Evolutionary conservation across 2,113 vertebrate genomes (phyloP).

Genomic region (Actinemys pallida): DNA sequence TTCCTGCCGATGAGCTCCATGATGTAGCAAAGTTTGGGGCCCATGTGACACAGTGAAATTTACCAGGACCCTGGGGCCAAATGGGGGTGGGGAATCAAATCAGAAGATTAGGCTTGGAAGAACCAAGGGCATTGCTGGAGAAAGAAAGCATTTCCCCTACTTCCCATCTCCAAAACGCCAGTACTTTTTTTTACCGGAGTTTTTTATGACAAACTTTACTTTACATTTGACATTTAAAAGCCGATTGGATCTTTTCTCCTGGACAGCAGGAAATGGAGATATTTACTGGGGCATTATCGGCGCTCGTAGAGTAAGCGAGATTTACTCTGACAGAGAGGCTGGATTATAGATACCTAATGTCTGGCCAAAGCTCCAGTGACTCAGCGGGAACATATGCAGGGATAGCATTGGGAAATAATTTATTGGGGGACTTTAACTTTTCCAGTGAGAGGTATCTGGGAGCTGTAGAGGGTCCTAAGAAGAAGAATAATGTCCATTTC

Average conservation of each 20-base stretch:
- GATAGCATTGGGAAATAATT: not conserved
- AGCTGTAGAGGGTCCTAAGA: not conserved
- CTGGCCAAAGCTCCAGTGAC: not conserved
- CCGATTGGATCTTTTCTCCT: conserved; percentile 67
- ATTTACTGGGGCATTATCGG: conserved; percentile 70
- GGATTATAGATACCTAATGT: not conserved
- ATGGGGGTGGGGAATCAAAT: not conserved
- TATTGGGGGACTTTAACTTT: not conserved
- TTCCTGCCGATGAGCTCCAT: not conserved
- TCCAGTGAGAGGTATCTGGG: not conserved
- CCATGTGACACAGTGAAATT: not conserved
- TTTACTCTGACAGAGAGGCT: conserved; percentile 54
- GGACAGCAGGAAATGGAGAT: conserved; percentile 70
- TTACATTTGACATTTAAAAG: conserved; percentile 78
- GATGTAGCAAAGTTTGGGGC: not conserved
- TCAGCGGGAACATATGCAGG: not conserved
- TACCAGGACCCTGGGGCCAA: not conserved
- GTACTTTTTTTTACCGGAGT: conserved; percentile 55
- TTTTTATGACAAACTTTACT: conserved; percentile 81
- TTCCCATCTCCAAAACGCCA: not conserved
- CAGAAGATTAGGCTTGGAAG: not conserved
- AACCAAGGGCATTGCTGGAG: not conserved
- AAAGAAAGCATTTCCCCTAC: not conserved
- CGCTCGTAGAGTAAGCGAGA: conserved; percentile 61
- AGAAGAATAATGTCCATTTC: not conserved